A percentile compares a stretch with the other conserved stretches of the same genome.
phyloP scores from a whole-genome alignment of 1,140 invertebrate species.

The Octopus sinensis region DNA sequence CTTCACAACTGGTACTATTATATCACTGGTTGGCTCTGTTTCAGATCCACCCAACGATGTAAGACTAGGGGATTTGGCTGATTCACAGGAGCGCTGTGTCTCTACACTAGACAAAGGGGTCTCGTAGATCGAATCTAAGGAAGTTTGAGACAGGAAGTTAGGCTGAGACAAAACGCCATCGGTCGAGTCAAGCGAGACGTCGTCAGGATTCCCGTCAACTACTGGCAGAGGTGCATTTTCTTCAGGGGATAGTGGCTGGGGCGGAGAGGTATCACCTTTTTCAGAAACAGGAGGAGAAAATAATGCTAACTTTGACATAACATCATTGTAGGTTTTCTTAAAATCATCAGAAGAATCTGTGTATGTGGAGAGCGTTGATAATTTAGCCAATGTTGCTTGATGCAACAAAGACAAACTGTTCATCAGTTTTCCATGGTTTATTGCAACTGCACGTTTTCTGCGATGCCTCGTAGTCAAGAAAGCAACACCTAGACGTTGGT shows the following conservation, averaged over 20 bases:
- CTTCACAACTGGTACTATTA: background rate
- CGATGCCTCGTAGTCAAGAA: conserved; percentile 35
- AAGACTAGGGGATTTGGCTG: conserved; percentile 10
- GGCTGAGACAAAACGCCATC: background rate
- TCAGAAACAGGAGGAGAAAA: conserved; percentile 44
- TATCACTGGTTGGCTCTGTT: background rate
- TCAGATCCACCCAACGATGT: conserved; percentile 16
- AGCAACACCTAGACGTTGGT: conserved; percentile 35
- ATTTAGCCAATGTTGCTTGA: conserved; percentile 48
- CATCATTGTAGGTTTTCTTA: conserved; percentile 37
- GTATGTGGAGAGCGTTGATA: conserved; percentile 29
- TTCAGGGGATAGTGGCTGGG: conserved; percentile 42
- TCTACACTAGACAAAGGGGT: conserved; percentile 25
- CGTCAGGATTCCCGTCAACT: background rate
- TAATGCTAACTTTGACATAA: conserved; percentile 43
- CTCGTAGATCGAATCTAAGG: conserved; percentile 19
- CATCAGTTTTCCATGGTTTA: conserved; percentile 35
- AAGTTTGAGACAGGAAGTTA: background rate
- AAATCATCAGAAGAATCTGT: conserved; percentile 36
- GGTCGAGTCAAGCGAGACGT: background rate
- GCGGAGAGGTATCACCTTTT: conserved; percentile 37
- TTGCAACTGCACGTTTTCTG: conserved; percentile 18
- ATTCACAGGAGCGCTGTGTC: conserved; percentile 12
- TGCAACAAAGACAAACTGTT: conserved; percentile 46
- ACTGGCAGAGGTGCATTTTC: conserved; percentile 23